Conservation (phyloP, 2,888 invertebrate species). For the Matsumyia berberina region DNA sequence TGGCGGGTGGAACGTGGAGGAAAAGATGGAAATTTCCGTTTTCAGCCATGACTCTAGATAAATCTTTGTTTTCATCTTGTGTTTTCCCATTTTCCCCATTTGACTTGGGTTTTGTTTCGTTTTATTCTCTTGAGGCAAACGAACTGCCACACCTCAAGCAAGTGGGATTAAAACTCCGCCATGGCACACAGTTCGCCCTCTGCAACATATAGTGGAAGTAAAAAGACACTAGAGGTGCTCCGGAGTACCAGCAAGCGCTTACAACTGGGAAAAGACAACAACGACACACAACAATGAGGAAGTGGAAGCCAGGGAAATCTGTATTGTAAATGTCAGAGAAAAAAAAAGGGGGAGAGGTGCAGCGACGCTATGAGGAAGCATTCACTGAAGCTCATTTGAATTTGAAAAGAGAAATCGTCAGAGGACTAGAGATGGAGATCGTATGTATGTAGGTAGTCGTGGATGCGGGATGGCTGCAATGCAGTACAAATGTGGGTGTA, state of each 20-base stretch:
- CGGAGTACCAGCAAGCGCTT: conserved; percentile 20
- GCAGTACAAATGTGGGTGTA: conserved; percentile 50
- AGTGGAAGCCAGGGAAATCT: conserved; percentile 73
- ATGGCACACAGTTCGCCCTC: conserved; percentile 53
- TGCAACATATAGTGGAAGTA: conserved; percentile 28
- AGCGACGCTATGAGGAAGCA: conserved; percentile 53
- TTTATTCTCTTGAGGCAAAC: conserved; percentile 66
- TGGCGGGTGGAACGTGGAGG: background rate
- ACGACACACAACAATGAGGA: conserved; percentile 71
- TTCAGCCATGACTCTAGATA: conserved; percentile 69
- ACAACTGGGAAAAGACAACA: conserved; percentile 63
- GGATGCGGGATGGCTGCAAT: conserved; percentile 29
- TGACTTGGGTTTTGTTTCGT: background rate
- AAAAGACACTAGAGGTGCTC: conserved; percentile 37
- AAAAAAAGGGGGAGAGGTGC: conserved; percentile 2
- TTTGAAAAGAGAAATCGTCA: conserved; percentile 73
- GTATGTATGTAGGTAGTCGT: background rate
- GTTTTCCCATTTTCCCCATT: conserved; percentile 38
- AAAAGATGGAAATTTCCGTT: conserved; percentile 71
- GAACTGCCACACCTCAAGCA: conserved; percentile 74
- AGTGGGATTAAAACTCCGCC: conserved; percentile 70
- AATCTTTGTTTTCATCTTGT: conserved; percentile 67
- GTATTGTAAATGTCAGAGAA: conserved; percentile 62
- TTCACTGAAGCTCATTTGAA: conserved; percentile 70
- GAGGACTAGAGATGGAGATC: conserved; percentile 44